phyloP scores from a whole-genome alignment of 2,113 vertebrate genomes.

The Glaucidium brasilianum region DNA sequence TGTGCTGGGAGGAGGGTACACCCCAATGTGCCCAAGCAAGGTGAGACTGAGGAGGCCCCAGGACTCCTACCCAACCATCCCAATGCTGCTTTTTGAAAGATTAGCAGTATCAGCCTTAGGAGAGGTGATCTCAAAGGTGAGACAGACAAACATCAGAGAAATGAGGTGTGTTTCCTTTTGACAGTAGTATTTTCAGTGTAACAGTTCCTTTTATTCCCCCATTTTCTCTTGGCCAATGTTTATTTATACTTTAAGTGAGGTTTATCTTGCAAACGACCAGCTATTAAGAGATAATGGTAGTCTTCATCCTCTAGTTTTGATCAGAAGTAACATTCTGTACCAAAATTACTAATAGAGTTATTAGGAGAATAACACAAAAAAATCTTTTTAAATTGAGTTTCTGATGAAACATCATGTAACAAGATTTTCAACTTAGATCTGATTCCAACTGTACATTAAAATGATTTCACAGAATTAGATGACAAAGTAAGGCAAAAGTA shows the following conservation, averaged over 20 bases:
- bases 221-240: not conserved
- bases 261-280: not conserved
- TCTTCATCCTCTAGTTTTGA: not conserved
- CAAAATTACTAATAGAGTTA: not conserved
- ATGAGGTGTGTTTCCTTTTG: fast-evolving
- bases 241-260: not conserved
- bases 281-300: not conserved
- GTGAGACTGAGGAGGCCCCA: not conserved
- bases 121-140: not conserved
- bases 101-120: fast-evolving
- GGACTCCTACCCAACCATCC: not conserved
- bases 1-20: not conserved
- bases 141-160: not conserved
- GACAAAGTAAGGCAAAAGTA: not conserved
- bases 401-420: not conserved
- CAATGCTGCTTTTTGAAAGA: not conserved
- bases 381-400: not conserved
- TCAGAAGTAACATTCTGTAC: not conserved
- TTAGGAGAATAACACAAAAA: no score
- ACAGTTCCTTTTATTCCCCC: not conserved
- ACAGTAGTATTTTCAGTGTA: not conserved
- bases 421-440: not conserved
- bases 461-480: not conserved
- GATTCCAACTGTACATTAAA: not conserved
- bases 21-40: not conserved